These are phyloP conservation scores for Myanophis thanlyinensis DNA, from an alignment of 2,113 vertebrate species.

Conservation along the genomic window DNA sequence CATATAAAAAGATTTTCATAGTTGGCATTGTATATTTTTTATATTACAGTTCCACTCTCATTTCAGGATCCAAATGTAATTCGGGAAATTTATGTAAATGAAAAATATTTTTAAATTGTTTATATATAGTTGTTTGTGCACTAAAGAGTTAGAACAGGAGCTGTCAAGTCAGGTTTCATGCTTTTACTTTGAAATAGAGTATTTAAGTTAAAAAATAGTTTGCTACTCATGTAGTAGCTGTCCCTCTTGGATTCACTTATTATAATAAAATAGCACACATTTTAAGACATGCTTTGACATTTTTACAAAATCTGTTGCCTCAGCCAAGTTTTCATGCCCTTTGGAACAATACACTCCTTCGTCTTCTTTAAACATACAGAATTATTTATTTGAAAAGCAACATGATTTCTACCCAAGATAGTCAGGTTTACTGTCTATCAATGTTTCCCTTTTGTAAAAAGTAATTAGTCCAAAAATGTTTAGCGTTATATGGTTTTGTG, in stretches of 20 bases:
- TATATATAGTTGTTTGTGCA: background rate
- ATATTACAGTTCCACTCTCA: background rate
- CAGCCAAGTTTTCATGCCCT: background rate
- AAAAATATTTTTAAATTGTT: background rate
- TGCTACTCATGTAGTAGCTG: background rate
- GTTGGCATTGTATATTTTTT: background rate
- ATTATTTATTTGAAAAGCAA: background rate
- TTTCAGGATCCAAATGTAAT: background rate
- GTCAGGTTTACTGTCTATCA: background rate
- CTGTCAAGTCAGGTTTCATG: background rate
- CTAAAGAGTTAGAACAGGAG: background rate
- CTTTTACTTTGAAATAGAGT: background rate
- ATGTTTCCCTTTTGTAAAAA: background rate
- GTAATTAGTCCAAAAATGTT: background rate
- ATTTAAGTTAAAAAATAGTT: background rate
- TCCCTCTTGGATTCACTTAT: background rate
- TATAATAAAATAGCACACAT: background rate
- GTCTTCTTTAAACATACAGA: background rate
- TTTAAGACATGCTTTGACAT: background rate
- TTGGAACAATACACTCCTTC: background rate
- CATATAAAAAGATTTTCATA: background rate
- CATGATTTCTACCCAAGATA: background rate
- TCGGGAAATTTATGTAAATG: background rate
- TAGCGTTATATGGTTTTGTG: rapidly evolving
- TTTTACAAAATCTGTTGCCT: background rate